A percentile compares a stretch with the other conserved stretches of the same genome.
These are phyloP conservation scores for Dermatophagoides farinae DNA, from an alignment of 1,140 invertebrate genomes.

Conservation along the genomic window DNA sequence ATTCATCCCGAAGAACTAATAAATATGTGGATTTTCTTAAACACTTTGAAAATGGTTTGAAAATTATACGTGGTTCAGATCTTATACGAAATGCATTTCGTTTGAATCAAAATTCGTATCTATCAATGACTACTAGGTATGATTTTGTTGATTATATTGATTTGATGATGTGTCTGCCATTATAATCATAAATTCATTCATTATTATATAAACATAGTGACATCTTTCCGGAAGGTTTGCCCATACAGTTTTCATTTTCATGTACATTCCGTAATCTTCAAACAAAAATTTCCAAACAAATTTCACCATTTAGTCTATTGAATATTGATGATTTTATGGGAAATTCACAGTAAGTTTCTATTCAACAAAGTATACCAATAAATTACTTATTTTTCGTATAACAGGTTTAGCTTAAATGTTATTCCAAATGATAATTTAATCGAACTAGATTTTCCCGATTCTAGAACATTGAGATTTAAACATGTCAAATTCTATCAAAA, in stretches of 20 bases:
- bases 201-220: conserved; percentile 27
- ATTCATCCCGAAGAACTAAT: no score
- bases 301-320: conserved; percentile 37
- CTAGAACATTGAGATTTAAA: conserved; percentile 39
- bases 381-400: conserved; percentile 31
- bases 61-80: conserved; percentile 46
- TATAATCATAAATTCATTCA: neutral
- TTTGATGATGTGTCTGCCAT: neutral
- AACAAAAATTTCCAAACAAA: conserved; percentile 43
- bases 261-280: conserved; percentile 36
- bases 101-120: conserved; percentile 43
- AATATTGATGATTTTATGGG: conserved; percentile 30
- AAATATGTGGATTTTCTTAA: conserved; percentile 42
- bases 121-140: conserved; percentile 45
- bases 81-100: conserved; percentile 51
- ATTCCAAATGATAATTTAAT: conserved; percentile 32
- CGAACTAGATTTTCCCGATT: conserved; percentile 13
- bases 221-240: conserved; percentile 42
- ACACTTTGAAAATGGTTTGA: conserved; percentile 41
- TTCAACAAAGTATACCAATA: neutral
- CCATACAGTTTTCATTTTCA: conserved; percentile 47
- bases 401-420: conserved; percentile 40
- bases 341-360: neutral
- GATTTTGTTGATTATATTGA: neutral
- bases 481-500: conserved; percentile 41